A percentile compares a stretch with the other conserved stretches of the same genome.
Evolutionary conservation across 2,888 invertebrate species (phyloP).

Genomic region (Parasteatoda lunata): DNA sequence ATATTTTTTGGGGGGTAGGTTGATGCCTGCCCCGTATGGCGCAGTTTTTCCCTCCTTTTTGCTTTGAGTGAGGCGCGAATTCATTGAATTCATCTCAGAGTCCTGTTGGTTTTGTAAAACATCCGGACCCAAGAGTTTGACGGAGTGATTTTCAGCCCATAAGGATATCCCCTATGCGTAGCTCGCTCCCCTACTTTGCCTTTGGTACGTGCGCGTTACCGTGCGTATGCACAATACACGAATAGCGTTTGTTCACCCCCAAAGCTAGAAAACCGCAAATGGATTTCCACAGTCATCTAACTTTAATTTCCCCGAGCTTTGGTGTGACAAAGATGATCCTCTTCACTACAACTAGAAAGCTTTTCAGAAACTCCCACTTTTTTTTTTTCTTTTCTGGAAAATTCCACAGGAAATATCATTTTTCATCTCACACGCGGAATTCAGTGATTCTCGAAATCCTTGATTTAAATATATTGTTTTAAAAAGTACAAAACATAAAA

Average conservation of each 20-base stretch:
- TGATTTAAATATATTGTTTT: background rate
- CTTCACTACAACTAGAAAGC: background rate
- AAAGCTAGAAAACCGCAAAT: slow-evolving; percentile 54
- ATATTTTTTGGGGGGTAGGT: slow-evolving; percentile 56
- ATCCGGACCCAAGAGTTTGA: slow-evolving; percentile 54
- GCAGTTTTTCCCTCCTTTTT: slow-evolving; percentile 10
- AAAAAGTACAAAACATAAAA: no score
- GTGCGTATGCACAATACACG: slow-evolving; percentile 18
- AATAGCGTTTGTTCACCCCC: slow-evolving; percentile 46
- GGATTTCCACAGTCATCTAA: slow-evolving; percentile 66
- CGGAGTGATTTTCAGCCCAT: slow-evolving; percentile 65
- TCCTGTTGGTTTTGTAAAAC: slow-evolving; percentile 66
- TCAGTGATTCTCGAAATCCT: background rate
- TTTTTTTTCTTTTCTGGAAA: no score
- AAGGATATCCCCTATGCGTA: slow-evolving; percentile 44
- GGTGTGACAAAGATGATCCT: background rate
- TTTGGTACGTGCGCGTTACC: slow-evolving; percentile 10
- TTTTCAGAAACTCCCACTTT: no score
- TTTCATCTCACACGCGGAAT: background rate
- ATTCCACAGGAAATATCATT: background rate
- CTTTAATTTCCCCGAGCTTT: slow-evolving; percentile 59
- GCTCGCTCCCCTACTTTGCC: background rate
- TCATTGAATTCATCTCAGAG: slow-evolving; percentile 64
- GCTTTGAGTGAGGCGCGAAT: slow-evolving; percentile 58
- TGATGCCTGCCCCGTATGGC: slow-evolving; percentile 41